Evolutionary conservation across 2,888 invertebrate species (phyloP).

Genomic region (Sphinx pinastri): DNA sequence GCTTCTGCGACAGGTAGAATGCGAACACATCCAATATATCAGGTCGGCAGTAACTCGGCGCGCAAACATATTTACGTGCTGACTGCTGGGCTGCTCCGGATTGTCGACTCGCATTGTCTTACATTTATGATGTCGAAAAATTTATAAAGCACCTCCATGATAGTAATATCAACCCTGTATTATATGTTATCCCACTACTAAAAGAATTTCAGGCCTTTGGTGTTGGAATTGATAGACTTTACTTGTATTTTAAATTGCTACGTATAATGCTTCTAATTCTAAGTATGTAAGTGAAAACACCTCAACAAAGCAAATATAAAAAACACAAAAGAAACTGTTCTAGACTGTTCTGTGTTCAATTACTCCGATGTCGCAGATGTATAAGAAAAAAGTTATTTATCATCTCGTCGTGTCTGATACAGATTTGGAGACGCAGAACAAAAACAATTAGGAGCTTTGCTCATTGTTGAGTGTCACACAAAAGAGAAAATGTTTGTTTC

Average conservation of each 20-base stretch:
- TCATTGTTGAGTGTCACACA: conserved; percentile 25
- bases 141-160: conserved; percentile 6
- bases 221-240: too few relatives aligned
- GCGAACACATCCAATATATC: conserved; percentile 68
- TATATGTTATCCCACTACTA: too few relatives aligned
- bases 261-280: not conserved
- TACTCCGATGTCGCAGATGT: conserved; percentile 28
- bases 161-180: too few relatives aligned
- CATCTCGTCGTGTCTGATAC: conserved; percentile 30
- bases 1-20: conserved; percentile 30
- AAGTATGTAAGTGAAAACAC: too few relatives aligned
- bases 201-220: too few relatives aligned
- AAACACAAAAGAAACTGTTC: conserved; percentile 6
- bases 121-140: conserved; percentile 27
- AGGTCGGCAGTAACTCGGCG: conserved; percentile 46
- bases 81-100: conserved; percentile 37
- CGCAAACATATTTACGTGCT: conserved; percentile 69
- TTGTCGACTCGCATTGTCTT: conserved; percentile 35
- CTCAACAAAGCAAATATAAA: too few relatives aligned
- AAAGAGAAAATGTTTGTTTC: conserved; percentile 14
- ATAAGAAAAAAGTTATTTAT: conserved; percentile 37
- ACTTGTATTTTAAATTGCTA: too few relatives aligned
- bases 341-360: conserved; percentile 22
- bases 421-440: conserved; percentile 28
- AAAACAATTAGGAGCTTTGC: conserved; percentile 31